Percentiles rank a stretch among this genome's conserved stretches.
These are phyloP conservation scores for Periphyllus acericola DNA, from an alignment of 2,888 invertebrate genomes.

Conservation along the genomic window DNA sequence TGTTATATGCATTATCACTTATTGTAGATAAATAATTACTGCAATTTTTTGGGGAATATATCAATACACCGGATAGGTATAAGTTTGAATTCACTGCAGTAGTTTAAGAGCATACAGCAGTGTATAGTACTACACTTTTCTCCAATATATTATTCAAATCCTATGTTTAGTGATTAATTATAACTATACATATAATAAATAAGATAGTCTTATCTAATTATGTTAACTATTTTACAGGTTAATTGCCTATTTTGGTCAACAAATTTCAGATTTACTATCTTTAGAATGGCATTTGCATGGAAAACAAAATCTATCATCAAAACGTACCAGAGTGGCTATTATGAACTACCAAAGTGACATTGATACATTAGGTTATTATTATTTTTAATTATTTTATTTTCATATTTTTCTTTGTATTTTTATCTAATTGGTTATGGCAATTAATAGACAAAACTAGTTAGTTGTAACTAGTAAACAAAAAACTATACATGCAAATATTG, in stretches of 20 bases:
- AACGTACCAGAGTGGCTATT: constrained; percentile 28
- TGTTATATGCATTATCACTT: no score
- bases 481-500: neutral
- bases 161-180: no score
- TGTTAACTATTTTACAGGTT: constrained; percentile 16
- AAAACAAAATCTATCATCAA: constrained; percentile 43
- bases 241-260: constrained; percentile 51
- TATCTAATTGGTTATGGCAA: no score
- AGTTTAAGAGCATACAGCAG: no score
- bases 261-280: constrained; percentile 50
- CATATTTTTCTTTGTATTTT: no score
- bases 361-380: constrained; percentile 32
- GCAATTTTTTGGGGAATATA: no score
- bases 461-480: neutral
- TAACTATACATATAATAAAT: neutral
- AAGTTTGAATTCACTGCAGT: no score
- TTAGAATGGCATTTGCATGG: constrained; percentile 44
- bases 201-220: neutral
- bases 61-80: no score
- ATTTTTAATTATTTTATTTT: neutral
- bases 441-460: no score
- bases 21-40: no score
- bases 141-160: no score
- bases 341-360: constrained; percentile 45
- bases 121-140: no score